Evolutionary conservation across 2,888 invertebrate species (phyloP).

Genomic region (Diaprepes abbreviatus): DNA sequence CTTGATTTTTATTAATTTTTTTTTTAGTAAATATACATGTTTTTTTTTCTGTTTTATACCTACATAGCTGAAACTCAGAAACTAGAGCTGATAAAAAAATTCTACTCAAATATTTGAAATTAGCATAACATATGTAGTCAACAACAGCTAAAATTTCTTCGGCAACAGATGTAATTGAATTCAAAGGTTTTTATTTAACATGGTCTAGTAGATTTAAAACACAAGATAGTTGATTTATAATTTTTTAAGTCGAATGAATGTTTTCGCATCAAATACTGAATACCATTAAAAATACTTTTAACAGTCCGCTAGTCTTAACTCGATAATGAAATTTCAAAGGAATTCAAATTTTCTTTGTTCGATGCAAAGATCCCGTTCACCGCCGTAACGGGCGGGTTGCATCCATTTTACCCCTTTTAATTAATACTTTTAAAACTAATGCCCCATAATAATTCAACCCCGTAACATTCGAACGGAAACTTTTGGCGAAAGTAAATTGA

Average conservation of each 20-base stretch:
- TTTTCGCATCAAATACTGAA: slow-evolving; percentile 31
- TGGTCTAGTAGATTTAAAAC: background rate
- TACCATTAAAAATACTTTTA: slow-evolving; percentile 49
- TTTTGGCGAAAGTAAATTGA: slow-evolving; percentile 42
- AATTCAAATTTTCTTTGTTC: slow-evolving; percentile 51
- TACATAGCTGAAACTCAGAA: no score
- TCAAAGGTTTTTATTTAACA: background rate
- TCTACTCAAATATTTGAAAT: no score
- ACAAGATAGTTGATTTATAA: slow-evolving; percentile 4
- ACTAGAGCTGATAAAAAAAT: no score
- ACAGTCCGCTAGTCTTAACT: slow-evolving; percentile 43
- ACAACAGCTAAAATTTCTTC: no score
- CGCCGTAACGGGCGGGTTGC: slow-evolving; percentile 30
- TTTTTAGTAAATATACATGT: no score
- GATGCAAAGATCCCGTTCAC: slow-evolving; percentile 38
- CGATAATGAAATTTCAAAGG: slow-evolving; percentile 50
- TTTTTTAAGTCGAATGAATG: slow-evolving; percentile 22
- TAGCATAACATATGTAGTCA: no score
- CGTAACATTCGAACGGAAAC: slow-evolving; percentile 41
- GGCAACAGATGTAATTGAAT: no score
- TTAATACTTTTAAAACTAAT: slow-evolving; percentile 48
- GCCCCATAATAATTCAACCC: slow-evolving; percentile 47
- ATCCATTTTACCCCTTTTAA: slow-evolving; percentile 50
- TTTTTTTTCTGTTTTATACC: no score
- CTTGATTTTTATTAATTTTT: no score